A percentile compares a stretch with the other conserved stretches of the same genome.
phyloP scores from a whole-genome alignment of 64 coral and sea anemone species.

The Actinia equina region DNA sequence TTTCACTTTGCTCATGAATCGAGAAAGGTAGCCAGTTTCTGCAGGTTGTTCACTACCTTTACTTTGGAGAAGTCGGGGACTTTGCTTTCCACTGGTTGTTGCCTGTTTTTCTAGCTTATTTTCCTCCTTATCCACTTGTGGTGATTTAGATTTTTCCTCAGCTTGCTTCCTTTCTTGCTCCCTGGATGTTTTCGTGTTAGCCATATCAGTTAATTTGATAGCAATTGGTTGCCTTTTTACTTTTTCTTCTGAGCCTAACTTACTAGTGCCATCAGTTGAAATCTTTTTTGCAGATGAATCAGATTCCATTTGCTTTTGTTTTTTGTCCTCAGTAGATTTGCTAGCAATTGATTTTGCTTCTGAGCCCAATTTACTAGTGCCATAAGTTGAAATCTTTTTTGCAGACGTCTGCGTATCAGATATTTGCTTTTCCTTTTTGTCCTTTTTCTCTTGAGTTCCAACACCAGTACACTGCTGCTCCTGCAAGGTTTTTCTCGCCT shows the following conservation, averaged over 20 bases:
- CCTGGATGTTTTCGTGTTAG: background rate
- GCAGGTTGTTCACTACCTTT: background rate
- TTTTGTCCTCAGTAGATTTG: background rate
- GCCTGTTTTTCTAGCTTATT: background rate
- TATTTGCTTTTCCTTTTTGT: background rate
- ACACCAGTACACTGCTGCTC: background rate
- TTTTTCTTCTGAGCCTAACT: background rate
- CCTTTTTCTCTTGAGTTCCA: background rate
- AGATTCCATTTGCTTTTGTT: background rate
- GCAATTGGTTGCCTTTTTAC: background rate
- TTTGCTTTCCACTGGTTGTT: background rate
- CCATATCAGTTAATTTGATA: background rate
- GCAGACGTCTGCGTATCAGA: background rate
- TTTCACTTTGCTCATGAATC: background rate
- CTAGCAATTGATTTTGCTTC: background rate
- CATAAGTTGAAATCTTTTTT: background rate
- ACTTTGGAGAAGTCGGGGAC: background rate
- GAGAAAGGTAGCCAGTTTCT: background rate
- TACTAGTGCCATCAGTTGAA: background rate
- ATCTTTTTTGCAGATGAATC: background rate
- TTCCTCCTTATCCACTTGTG: background rate
- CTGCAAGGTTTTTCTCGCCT: background rate
- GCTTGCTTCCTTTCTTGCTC: background rate
- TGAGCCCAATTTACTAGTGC: background rate
- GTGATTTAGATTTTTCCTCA: too few species aligned